These are phyloP conservation scores for Zygothrica quintamaculata DNA, from an alignment of 2,888 invertebrate species.

Conservation along the genomic window DNA sequence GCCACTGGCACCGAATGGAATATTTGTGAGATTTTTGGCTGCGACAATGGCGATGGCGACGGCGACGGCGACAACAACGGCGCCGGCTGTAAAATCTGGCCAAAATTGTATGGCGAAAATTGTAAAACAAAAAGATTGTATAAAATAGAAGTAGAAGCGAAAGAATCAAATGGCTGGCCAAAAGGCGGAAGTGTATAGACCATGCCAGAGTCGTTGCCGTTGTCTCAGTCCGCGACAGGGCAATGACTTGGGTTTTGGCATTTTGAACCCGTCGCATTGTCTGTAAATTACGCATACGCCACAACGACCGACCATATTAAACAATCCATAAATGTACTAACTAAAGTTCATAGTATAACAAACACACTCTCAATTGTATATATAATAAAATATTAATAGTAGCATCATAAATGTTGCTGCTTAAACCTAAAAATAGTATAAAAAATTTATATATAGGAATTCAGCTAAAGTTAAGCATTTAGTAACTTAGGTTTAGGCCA, in stretches of 20 bases:
- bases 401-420: too few relatives aligned
- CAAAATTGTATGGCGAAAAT: conserved; percentile 5
- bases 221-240: conserved; percentile 51
- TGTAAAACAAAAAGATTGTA: background rate
- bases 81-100: conserved; percentile 49
- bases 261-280: conserved; percentile 49
- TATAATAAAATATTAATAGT: too few relatives aligned
- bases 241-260: conserved; percentile 60
- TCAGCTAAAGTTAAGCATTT: too few relatives aligned
- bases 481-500: too few relatives aligned
- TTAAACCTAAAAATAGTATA: too few relatives aligned
- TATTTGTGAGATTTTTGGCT: conserved; percentile 51
- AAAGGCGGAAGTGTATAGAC: conserved; percentile 50
- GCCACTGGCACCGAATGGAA: conserved; percentile 26
- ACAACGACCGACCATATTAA: background rate
- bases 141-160: background rate
- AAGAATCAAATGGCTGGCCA: conserved; percentile 7
- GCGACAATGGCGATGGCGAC: conserved; percentile 51
- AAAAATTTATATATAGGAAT: too few relatives aligned
- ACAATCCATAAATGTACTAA: too few relatives aligned
- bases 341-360: too few relatives aligned
- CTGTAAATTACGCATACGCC: conserved; percentile 68
- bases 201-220: conserved; percentile 51
- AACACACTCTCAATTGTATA: too few relatives aligned
- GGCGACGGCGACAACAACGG: conserved; percentile 55